Evolutionary conservation across 2,797 vertebrate genomes (phyloP), one percentile per base, ranked within the genome.

Genomic region (Manis pentadactyla): DNA sequence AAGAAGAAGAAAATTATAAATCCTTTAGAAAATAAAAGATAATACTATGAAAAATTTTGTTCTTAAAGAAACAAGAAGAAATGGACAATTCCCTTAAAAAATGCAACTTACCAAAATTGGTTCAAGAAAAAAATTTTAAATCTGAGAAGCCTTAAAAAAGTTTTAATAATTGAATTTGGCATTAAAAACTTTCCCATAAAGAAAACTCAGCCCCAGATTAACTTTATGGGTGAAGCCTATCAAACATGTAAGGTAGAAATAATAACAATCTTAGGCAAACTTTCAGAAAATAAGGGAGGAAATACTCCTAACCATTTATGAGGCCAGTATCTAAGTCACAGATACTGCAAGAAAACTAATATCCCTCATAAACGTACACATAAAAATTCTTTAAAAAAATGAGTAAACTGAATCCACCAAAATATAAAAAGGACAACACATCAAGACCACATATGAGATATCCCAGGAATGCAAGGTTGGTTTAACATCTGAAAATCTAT

Each of bases 161-260:
- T 85, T 93, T 83, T 79, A 25, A 66, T 91, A 84, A 87, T 23
- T 87, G 31, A 82, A 87, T 87, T n/a, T 78, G 34, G 57, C 87
- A 74, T 71, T 82, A 78, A 75, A 93, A 91, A 82, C 25, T 37
- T 87, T 91, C 59, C n/a, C 49, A 69, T 59, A 74, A 87, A 92
- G 37, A 89, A 92, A 91, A 78, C 4, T 37, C 51, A 85, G 25
- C 23, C 10, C 17, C 51, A 87, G 18, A 59, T 61, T 73, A 78
- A 29, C 51, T 59, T 88, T 79, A 93, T 15, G 78, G 49, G n/a
- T 82, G 27, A 97, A 92, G 25, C 1, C 31, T 34, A 77, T 63
- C 69, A 90, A 55, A 81, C 69, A 71, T n/a, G 12, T 21, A 94
- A 55, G 31, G 42, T n/a, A 92, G 29, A 93, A 66, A 79, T 57